These are phyloP conservation scores for Atherinomorus stipes DNA, from an alignment of 2,113 vertebrate genomes.

Conservation along the genomic window DNA sequence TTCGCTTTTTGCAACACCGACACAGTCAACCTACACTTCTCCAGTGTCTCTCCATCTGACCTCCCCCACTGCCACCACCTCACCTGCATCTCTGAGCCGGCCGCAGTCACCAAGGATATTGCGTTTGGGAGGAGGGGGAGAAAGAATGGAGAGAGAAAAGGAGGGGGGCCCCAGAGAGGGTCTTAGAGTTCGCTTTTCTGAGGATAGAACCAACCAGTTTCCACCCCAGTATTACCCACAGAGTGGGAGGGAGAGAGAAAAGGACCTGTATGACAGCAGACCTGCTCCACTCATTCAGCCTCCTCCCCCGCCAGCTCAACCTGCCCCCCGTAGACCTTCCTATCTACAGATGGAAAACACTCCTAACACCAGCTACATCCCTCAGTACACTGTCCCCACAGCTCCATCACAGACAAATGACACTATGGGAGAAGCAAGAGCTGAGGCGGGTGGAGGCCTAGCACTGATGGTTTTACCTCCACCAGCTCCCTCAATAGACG, in stretches of 20 bases:
- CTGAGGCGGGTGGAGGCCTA: slow-evolving; percentile 68
- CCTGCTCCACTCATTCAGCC: slow-evolving; percentile 63
- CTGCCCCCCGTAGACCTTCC: slow-evolving; percentile 78
- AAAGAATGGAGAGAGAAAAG: slow-evolving; percentile 71
- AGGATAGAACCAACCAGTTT: slow-evolving; percentile 78
- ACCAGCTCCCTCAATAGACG: slow-evolving; percentile 90
- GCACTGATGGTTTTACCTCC: slow-evolving; percentile 90
- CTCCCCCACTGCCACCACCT: slow-evolving; percentile 72
- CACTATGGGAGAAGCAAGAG: slow-evolving; percentile 42
- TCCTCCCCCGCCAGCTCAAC: slow-evolving; percentile 73
- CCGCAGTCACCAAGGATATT: slow-evolving; percentile 83
- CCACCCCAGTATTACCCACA: slow-evolving; percentile 72
- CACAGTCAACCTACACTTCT: slow-evolving; percentile 74
- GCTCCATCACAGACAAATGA: slow-evolving; percentile 60
- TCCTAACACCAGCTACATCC: slow-evolving; percentile 68
- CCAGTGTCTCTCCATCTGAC: slow-evolving; percentile 78
- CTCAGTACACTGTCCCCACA: slow-evolving; percentile 76
- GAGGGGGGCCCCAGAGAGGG: slow-evolving; percentile 77
- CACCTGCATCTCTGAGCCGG: slow-evolving; percentile 76
- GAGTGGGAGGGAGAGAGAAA: slow-evolving; percentile 64
- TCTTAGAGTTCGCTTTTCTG: slow-evolving; percentile 85
- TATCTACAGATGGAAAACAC: slow-evolving; percentile 80
- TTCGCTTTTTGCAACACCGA: slow-evolving; percentile 71
- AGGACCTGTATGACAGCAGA: slow-evolving; percentile 75
- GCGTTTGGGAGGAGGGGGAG: slow-evolving; percentile 74